phyloP scores from a whole-genome alignment of 2,888 invertebrate species.

The Drosophila pseudotalamancana region DNA sequence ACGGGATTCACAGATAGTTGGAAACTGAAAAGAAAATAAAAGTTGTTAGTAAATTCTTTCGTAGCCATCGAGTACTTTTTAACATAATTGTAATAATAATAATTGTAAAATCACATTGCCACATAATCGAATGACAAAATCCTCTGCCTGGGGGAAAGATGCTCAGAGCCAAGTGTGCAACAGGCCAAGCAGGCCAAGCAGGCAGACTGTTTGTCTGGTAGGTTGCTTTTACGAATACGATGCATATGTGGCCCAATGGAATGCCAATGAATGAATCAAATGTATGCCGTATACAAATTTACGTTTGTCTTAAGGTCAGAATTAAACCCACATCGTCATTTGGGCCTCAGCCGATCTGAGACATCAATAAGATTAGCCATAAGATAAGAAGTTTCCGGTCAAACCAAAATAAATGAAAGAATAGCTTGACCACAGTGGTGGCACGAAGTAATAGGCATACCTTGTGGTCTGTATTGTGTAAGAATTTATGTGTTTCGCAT shows the following conservation, averaged over 20 bases:
- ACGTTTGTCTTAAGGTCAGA: conserved; percentile 62
- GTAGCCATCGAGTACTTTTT: too few relatives aligned
- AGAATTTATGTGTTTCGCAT: too few relatives aligned
- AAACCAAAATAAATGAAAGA: conserved; percentile 60
- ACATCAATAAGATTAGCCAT: conserved; percentile 79
- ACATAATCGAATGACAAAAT: background rate
- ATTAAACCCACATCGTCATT: conserved; percentile 66
- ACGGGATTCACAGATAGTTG: background rate
- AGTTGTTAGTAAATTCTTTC: too few relatives aligned
- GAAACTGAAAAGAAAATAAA: conserved; percentile 20
- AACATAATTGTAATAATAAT: background rate
- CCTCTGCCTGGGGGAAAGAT: too few relatives aligned
- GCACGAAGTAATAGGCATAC: conserved; percentile 4
- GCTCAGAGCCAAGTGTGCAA: background rate
- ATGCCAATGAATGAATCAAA: conserved; percentile 71
- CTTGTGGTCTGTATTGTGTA: too few relatives aligned
- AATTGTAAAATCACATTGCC: too few relatives aligned
- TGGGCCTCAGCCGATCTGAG: conserved; percentile 54
- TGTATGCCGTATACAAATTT: conserved; percentile 54
- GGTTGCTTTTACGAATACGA: conserved; percentile 12
- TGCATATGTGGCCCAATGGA: conserved; percentile 49
- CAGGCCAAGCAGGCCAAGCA: conserved; percentile 21
- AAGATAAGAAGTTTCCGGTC: conserved; percentile 82
- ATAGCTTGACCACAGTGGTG: conserved; percentile 42
- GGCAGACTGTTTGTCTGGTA: conserved; percentile 45